Percentiles rank a stretch among this genome's conserved stretches.
These are phyloP conservation scores for Sclerodermus sp. DNA, from an alignment of 2,888 invertebrate genomes.

Conservation along the genomic window DNA sequence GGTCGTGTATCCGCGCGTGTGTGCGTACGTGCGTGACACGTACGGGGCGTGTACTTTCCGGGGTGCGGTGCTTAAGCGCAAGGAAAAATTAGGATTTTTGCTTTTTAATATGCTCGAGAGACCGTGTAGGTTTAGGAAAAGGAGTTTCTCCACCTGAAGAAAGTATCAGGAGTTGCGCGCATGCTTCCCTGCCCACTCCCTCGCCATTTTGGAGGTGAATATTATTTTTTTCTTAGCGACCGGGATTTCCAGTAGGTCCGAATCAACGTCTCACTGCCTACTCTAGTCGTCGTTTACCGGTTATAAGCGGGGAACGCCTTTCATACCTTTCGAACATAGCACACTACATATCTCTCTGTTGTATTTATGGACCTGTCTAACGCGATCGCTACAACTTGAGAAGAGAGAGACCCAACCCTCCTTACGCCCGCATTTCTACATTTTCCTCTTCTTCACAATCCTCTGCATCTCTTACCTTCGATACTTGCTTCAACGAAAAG, in stretches of 20 bases:
- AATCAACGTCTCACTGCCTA: too few relatives aligned
- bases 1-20: constrained; percentile 21
- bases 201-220: constrained; percentile 57
- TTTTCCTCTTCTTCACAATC: constrained; percentile 1
- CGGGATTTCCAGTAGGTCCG: background rate
- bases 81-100: constrained; percentile 17
- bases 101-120: constrained; percentile 27
- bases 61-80: constrained; percentile 31
- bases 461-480: too few relatives aligned
- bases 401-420: constrained; percentile 41
- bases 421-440: constrained; percentile 45
- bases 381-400: background rate
- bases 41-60: constrained; percentile 52
- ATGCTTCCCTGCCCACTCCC: constrained; percentile 42
- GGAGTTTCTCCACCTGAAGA: constrained; percentile 28
- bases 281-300: too few relatives aligned
- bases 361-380: background rate
- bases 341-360: too few relatives aligned
- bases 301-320: too few relatives aligned
- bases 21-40: constrained; percentile 38
- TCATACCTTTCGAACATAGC: too few relatives aligned
- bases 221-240: constrained; percentile 33
- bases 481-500: too few relatives aligned
- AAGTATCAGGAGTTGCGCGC: constrained; percentile 35
- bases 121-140: constrained; percentile 29